A percentile compares a stretch with the other conserved stretches of the same genome.
Conservation (phyloP, 64 coral and sea anemone genomes). For the Platygyra sinensis region DNA sequence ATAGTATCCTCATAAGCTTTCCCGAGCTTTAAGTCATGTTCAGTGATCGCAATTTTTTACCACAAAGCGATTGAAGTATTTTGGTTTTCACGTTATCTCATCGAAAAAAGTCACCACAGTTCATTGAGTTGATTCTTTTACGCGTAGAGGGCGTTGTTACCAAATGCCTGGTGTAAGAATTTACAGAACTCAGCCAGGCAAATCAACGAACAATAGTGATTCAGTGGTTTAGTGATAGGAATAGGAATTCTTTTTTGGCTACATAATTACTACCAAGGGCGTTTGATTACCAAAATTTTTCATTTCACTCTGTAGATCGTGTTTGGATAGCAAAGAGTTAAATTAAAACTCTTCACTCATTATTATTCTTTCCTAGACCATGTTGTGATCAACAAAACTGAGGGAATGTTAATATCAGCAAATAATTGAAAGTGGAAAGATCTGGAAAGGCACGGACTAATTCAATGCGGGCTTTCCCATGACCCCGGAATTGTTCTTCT, state of each 20-base stretch:
- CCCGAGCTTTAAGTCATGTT: no score
- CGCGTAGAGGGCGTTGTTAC: not conserved
- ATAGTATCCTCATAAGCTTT: no score
- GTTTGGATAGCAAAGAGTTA: not conserved
- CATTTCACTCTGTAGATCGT: not conserved
- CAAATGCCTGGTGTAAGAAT: not conserved
- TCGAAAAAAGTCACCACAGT: not conserved
- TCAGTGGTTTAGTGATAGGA: constrained; percentile 45
- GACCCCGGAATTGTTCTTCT: no score
- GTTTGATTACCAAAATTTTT: not conserved
- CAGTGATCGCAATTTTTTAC: no score
- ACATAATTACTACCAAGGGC: constrained; percentile 47
- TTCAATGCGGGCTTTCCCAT: no score
- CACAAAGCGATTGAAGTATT: not conserved
- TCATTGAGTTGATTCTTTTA: not conserved
- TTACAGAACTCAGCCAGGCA: not conserved
- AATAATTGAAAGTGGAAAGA: no score
- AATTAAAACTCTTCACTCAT: not conserved
- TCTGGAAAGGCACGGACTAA: no score
- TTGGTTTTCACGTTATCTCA: not conserved
- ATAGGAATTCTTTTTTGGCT: constrained; percentile 53
- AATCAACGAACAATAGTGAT: constrained; percentile 4
- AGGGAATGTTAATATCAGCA: no score
- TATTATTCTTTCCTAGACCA: no score
- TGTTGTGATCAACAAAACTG: no score